Evolutionary conservation across 2,797 vertebrate genomes (phyloP).

Genomic region (Gallinago solitaria): DNA sequence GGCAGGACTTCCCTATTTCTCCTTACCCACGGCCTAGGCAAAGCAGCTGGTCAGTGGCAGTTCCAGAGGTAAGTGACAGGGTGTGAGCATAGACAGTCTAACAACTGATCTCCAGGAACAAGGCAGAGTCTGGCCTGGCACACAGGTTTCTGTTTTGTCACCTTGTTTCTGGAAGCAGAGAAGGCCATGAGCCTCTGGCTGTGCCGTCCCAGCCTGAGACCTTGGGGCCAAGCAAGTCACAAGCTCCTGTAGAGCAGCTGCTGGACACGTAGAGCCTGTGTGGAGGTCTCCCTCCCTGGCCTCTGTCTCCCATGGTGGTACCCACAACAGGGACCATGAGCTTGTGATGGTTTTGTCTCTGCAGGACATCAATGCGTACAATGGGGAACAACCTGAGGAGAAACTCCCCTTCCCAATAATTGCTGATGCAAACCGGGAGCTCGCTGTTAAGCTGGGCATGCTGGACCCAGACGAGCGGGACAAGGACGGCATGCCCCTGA

Average conservation of each 20-base stretch:
- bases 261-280: not conserved
- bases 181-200: not conserved
- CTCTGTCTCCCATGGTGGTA: not conserved
- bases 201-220: not conserved
- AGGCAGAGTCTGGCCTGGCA: not conserved
- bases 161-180: not conserved
- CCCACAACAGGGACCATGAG: not conserved
- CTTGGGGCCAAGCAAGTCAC: not conserved
- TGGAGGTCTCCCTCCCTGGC: not conserved
- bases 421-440: constrained; percentile 88
- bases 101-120: not conserved
- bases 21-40: not conserved
- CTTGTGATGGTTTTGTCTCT: not conserved
- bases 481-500: constrained; percentile 89
- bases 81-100: not conserved
- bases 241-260: not conserved
- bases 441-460: constrained; percentile 91
- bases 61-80: not conserved
- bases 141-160: not conserved
- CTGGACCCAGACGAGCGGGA: constrained; percentile 93
- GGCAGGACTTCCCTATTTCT: not conserved
- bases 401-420: constrained; percentile 94
- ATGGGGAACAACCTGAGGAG: constrained; percentile 62
- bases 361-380: constrained; percentile 90
- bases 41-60: not conserved